These are phyloP conservation scores for Rallus crepitans DNA, from an alignment of 2,797 vertebrate species.

Conservation along the genomic window DNA sequence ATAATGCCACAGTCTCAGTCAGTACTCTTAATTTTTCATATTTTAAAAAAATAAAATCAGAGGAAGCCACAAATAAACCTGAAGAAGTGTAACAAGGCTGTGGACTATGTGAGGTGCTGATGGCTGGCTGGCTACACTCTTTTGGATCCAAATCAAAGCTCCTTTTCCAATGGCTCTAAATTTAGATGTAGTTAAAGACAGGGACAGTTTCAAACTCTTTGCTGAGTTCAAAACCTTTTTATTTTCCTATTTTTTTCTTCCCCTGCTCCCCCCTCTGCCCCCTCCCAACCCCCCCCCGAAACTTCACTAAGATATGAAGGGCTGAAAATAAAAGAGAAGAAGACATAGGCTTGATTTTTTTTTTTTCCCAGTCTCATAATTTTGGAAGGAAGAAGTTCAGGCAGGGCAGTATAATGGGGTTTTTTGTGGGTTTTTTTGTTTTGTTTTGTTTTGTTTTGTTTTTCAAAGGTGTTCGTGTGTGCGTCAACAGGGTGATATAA, in stretches of 20 bases:
- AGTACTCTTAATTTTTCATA: not conserved
- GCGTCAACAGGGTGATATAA: not conserved
- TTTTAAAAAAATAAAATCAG: not conserved
- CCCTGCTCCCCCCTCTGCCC: too few relatives aligned
- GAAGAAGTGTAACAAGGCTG: not conserved
- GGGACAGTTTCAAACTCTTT: not conserved
- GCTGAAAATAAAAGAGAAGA: not conserved
- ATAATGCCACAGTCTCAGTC: not conserved
- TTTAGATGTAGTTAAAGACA: not conserved
- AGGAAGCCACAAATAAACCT: not conserved
- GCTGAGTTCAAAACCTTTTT: not conserved
- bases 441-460: not conserved
- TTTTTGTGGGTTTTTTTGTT: not conserved
- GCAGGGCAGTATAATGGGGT: accelerated
- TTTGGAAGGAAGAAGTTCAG: not conserved
- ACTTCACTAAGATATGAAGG: not conserved
- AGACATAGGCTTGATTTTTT: not conserved
- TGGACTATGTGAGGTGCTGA: not conserved
- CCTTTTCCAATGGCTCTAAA: not conserved
- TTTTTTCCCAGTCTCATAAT: not conserved
- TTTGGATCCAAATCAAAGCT: not conserved
- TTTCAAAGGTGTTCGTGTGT: not conserved
- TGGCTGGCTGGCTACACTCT: not conserved
- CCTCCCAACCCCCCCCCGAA: not conserved
- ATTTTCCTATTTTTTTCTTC: too few relatives aligned